These are phyloP conservation scores for Saxidomus purpurata DNA, from an alignment of 1,140 invertebrate genomes.

Conservation along the genomic window DNA sequence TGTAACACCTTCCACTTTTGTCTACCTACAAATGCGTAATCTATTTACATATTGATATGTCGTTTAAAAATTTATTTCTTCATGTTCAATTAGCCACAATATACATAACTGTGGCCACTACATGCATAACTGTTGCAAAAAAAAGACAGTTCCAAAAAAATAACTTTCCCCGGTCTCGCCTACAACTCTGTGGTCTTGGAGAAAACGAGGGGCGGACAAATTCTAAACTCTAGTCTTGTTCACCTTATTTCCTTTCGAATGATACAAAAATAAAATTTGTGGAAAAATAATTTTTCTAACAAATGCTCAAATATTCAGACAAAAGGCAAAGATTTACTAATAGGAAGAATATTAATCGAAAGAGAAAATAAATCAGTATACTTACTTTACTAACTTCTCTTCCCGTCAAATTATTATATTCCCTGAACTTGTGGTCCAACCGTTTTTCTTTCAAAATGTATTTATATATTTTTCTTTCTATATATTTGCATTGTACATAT, in stretches of 20 bases:
- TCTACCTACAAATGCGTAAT: slow-evolving; percentile 42
- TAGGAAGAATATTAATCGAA: slow-evolving; percentile 54
- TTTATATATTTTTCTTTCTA: no score
- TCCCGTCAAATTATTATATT: slow-evolving; percentile 26
- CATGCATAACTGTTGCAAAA: slow-evolving; percentile 50
- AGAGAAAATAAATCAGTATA: slow-evolving; percentile 55
- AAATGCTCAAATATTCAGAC: slow-evolving; percentile 54
- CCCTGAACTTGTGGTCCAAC: no score
- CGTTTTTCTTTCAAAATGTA: no score
- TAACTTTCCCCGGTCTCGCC: slow-evolving; percentile 47
- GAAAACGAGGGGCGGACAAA: slow-evolving; percentile 52
- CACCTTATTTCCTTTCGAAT: slow-evolving; percentile 54
- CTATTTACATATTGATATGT: slow-evolving; percentile 50
- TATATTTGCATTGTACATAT: no score
- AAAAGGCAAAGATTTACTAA: slow-evolving; percentile 54
- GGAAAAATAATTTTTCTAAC: slow-evolving; percentile 53
- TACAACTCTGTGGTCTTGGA: slow-evolving; percentile 53
- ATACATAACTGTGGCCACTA: slow-evolving; percentile 49
- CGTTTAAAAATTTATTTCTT: slow-evolving; percentile 54
- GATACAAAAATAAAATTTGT: slow-evolving; percentile 54
- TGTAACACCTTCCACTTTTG: slow-evolving; percentile 46
- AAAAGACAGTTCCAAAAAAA: slow-evolving; percentile 43
- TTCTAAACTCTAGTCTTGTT: slow-evolving; percentile 53
- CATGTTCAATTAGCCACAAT: slow-evolving; percentile 39
- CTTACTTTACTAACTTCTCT: slow-evolving; percentile 39